Conservation (phyloP, 2,888 invertebrate genomes). For the Ligdia adustata region DNA sequence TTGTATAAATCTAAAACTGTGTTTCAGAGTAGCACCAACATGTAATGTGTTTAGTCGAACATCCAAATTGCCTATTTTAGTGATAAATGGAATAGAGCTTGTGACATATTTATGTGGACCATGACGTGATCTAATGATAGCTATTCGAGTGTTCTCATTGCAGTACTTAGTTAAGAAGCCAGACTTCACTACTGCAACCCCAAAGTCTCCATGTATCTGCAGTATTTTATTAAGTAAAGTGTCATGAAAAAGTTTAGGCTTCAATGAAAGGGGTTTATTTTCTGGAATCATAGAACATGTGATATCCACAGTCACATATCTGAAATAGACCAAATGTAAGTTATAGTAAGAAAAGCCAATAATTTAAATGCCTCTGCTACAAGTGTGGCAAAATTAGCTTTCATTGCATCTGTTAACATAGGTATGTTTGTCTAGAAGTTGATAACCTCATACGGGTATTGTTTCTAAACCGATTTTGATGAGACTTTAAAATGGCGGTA, state of each 20-base stretch:
- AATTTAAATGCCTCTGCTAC: background rate
- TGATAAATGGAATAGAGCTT: slow-evolving; percentile 87
- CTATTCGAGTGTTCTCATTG: slow-evolving; percentile 89
- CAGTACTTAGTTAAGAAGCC: slow-evolving; percentile 92
- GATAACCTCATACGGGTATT: too few relatives aligned
- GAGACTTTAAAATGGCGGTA: too few relatives aligned
- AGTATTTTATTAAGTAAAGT: slow-evolving; percentile 86
- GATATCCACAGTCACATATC: slow-evolving; percentile 89
- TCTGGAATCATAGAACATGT: slow-evolving; percentile 74
- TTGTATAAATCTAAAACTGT: slow-evolving; percentile 90
- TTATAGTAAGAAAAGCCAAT: background rate
- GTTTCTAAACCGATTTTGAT: too few relatives aligned
- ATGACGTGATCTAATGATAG: slow-evolving; percentile 88
- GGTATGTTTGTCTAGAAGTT: too few relatives aligned
- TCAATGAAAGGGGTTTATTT: slow-evolving; percentile 75
- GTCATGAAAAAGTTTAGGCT: slow-evolving; percentile 78
- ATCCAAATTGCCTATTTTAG: slow-evolving; percentile 85
- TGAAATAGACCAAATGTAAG: slow-evolving; percentile 52
- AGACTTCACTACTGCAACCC: slow-evolving; percentile 86
- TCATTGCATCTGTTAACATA: background rate
- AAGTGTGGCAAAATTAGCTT: too few relatives aligned
- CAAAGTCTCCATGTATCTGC: slow-evolving; percentile 90
- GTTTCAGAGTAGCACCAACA: slow-evolving; percentile 90
- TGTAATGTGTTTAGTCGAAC: slow-evolving; percentile 87
- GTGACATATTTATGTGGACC: slow-evolving; percentile 89